Evolutionary conservation across 2,113 vertebrate species (phyloP).

Genomic region (Saccopteryx bilineata): DNA sequence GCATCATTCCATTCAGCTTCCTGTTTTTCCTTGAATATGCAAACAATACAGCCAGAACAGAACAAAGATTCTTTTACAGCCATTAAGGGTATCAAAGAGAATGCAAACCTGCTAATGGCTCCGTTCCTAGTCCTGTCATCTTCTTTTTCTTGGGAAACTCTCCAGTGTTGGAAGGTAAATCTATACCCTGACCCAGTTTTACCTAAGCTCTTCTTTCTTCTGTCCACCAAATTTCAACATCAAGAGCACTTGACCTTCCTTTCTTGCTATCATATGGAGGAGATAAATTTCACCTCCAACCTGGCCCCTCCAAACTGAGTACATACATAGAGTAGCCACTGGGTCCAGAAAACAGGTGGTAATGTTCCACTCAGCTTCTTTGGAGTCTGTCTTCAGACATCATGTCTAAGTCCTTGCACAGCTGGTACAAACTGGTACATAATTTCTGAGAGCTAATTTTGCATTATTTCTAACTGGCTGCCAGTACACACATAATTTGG

Average conservation of each 20-base stretch:
- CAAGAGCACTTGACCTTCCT: not conserved
- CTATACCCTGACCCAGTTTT: not conserved
- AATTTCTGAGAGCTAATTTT: not conserved
- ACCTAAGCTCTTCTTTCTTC: not conserved
- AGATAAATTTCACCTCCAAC: not conserved
- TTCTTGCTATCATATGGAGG: not conserved
- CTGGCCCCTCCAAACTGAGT: not conserved
- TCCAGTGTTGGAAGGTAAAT: not conserved
- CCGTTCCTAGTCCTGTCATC: not conserved
- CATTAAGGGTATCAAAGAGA: not conserved
- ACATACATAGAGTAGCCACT: not conserved
- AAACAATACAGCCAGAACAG: not conserved
- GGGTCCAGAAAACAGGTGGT: not conserved
- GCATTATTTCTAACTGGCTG: not conserved
- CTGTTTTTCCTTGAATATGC: not conserved
- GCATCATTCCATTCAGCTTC: slow-evolving; percentile 35
- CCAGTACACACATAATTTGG: not conserved
- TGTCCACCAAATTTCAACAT: not conserved
- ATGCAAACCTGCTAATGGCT: slow-evolving; percentile 11
- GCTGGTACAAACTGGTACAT: not conserved
- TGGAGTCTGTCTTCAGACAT: not conserved
- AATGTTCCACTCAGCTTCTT: not conserved
- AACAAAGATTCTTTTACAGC: slow-evolving; percentile 23
- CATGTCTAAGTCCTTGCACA: not conserved
- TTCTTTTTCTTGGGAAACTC: not conserved